Evolutionary conservation across 2,888 invertebrate genomes (phyloP).

Genomic region (Strigamia transsilvanica): DNA sequence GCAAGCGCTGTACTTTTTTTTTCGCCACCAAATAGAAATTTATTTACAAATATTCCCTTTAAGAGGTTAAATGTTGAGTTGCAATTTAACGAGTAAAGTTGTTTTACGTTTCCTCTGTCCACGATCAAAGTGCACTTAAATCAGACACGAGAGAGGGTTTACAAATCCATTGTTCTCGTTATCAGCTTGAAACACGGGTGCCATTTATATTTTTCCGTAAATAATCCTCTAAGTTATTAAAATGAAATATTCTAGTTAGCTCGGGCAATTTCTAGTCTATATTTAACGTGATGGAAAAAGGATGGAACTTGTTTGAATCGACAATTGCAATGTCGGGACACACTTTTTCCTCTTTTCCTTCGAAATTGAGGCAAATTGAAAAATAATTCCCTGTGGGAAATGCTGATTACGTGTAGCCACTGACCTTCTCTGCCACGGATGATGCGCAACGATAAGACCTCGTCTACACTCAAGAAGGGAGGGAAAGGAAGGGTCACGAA

Average conservation of each 20-base stretch:
- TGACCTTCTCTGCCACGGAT: conserved; percentile 15
- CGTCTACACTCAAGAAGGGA: conserved; percentile 20
- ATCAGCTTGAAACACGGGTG: conserved; percentile 20
- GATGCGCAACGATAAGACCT: conserved; percentile 15
- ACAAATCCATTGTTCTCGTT: conserved; percentile 20
- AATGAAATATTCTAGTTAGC: not conserved
- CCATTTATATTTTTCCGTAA: conserved; percentile 20
- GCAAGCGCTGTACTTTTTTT: too few relatives aligned
- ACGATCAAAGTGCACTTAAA: conserved; percentile 20
- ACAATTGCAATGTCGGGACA: not conserved
- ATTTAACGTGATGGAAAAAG: not conserved
- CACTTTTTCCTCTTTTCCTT: conserved; percentile 9
- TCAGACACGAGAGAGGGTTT: not conserved
- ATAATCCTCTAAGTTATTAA: conserved; percentile 5
- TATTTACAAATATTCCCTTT: conserved; percentile 13
- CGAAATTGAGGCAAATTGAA: conserved; percentile 15
- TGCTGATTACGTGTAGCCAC: conserved; percentile 20
- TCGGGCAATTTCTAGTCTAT: not conserved
- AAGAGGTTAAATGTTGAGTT: conserved; percentile 7
- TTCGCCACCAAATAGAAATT: not conserved
- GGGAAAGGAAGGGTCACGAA: conserved; percentile 20
- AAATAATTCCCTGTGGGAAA: conserved; percentile 20
- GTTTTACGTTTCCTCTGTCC: conserved; percentile 20
- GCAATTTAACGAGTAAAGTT: conserved; percentile 20
- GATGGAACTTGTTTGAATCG: not conserved